These are phyloP conservation scores for Bradypus variegatus DNA, from an alignment of 2,797 vertebrate species.

Conservation along the genomic window DNA sequence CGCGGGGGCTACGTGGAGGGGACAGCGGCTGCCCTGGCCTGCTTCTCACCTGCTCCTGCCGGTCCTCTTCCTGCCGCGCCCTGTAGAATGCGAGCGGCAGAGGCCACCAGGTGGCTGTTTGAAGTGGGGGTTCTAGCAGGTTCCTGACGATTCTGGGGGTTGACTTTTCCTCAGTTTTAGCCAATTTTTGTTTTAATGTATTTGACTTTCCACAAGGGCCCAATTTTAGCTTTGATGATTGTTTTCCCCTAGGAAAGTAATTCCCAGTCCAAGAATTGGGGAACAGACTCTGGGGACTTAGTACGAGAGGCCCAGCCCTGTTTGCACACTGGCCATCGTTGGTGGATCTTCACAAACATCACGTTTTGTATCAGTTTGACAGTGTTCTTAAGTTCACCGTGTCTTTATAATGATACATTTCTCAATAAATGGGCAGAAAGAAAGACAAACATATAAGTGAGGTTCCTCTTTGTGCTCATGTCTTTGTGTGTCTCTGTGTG, in stretches of 20 bases:
- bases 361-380: not conserved
- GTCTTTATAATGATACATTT: conserved; percentile 11
- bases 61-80: too few species aligned
- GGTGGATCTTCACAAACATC: not conserved
- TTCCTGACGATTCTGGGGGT: not conserved
- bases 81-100: not conserved
- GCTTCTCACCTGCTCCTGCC: too few species aligned
- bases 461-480: not conserved
- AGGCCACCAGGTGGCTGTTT: fast-evolving
- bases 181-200: not conserved
- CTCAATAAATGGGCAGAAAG: not conserved
- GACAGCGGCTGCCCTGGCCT: too few species aligned
- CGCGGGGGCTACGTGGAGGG: too few species aligned
- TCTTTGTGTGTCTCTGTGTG: not conserved
- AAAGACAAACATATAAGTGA: not conserved
- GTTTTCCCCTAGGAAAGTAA: not conserved
- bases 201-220: not conserved
- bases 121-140: not conserved
- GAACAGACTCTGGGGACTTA: not conserved
- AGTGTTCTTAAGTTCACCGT: not conserved
- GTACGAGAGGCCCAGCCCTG: not conserved
- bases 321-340: not conserved
- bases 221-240: not conserved
- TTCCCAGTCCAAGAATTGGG: not conserved
- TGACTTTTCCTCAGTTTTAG: not conserved